Percentiles rank a stretch among this genome's conserved stretches.
These are phyloP conservation scores for Mastigias papua DNA, from an alignment of 30 jellyfish, hydroid and myxozoan genomes.

Conservation along the genomic window DNA sequence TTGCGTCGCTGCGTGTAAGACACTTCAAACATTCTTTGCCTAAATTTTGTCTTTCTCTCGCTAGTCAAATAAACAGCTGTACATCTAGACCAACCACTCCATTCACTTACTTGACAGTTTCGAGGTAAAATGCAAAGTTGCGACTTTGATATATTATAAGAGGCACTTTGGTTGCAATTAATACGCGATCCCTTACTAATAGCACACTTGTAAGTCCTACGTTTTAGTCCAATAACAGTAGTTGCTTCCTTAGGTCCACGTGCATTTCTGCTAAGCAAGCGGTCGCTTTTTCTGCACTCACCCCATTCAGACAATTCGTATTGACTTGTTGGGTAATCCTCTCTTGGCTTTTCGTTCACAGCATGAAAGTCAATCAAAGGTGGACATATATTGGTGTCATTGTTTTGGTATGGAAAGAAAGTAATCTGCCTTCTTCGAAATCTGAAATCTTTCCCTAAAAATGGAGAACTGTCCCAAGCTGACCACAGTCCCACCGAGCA, in stretches of 20 bases:
- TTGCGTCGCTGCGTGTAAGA: slow-evolving; percentile 29
- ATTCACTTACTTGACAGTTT: slow-evolving; percentile 42
- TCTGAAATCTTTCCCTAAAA: slow-evolving; percentile 1
- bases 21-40: background rate
- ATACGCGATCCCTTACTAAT: slow-evolving; percentile 8
- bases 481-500: slow-evolving; percentile 68
- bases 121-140: slow-evolving; percentile 63
- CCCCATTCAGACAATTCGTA: slow-evolving; percentile 41
- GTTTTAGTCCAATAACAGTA: slow-evolving; percentile 29
- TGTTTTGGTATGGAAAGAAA: slow-evolving; percentile 21
- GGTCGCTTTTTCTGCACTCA: slow-evolving; percentile 11
- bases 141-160: background rate
- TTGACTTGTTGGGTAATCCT: background rate
- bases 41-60: background rate
- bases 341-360: background rate
- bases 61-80: background rate
- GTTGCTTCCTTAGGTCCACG: background rate
- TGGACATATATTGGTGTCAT: slow-evolving; percentile 44
- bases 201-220: slow-evolving; percentile 28
- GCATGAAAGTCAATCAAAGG: slow-evolving; percentile 16
- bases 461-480: slow-evolving; percentile 52
- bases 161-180: slow-evolving; percentile 17
- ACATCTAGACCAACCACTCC: slow-evolving; percentile 73
- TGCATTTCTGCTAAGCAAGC: background rate
- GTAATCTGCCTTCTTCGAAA: slow-evolving; percentile 49